Evolutionary conservation across 2,888 invertebrate genomes (phyloP), one percentile per base, ranked within the genome.

Genomic region (Hypsopygia costalis): DNA sequence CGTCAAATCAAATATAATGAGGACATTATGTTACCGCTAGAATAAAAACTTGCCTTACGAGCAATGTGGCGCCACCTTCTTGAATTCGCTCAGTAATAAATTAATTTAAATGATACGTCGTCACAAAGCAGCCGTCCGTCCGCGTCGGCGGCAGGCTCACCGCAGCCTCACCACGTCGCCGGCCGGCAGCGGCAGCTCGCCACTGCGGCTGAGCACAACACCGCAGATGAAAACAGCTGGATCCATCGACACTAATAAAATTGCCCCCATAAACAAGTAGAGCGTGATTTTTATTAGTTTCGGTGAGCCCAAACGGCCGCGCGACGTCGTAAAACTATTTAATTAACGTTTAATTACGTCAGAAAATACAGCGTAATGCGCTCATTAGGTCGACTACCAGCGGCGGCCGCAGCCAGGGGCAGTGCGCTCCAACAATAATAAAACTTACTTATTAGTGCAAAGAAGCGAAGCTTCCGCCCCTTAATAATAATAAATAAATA

Each of bases 111-210:
- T n/a, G n/a, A n/a, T n/a, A n/a, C n/a, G 16, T 4, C 16, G 16
- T 2, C 16, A 3, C 16, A 16, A 4, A 56, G 48, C 51, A 57
- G 47, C 62, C 47, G 69, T 16, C 16, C 16, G 16, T 2, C 36
- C 54, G 47, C 48, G 32, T 3, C 16, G 16, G 16, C 16, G 16
- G 3, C 4, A 2, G 16, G 37, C 35, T 31, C 40, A 44, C 49
- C 50, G 48, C 41, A 27, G 44, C 44, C 41, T 50, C 48, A 37
- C 35, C 40, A 52, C 55, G 57, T 57, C 53, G 51, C 46, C 36
- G 43, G 49, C 47, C 46, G 58, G 44, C 49, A 44, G 49, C 40
- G 35, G 34, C 47, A 46, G 50, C 36, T 38, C 40, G 44, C 43
- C 35, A 4, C 38, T 39, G 50, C 43, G 10, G 33, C 32, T 39